Evolutionary conservation across 2,113 vertebrate genomes (phyloP), one percentile per base, ranked within the genome.

Genomic region (Hydrolagus affinis): DNA sequence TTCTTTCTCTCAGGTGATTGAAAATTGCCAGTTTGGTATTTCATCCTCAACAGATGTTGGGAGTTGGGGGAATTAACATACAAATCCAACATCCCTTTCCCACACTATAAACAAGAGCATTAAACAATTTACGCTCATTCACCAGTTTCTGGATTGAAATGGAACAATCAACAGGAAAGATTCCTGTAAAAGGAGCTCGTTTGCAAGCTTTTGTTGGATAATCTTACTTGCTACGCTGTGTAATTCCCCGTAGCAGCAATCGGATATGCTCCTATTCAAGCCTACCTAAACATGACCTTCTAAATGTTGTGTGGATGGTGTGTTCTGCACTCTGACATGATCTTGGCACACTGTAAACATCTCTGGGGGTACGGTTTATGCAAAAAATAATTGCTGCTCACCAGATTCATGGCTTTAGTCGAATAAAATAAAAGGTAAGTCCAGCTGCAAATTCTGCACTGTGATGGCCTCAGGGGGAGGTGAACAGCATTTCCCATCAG

Each of bases 41-140:
- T 56, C 28, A 2, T 12, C 0, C 21, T 6, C 19, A 77, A 59
- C 21, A 59, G 75, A 23, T 59, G 56, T 77, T 59, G 75, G 75
- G 59, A 1, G n/a, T 25, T 10, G 56, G 19, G 59, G 59, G 59
- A 6, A 77, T 77, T 59, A 23, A 57, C 21, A 77, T n/a, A 7
- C 3, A 64, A 78, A 25, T n/a, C 60, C 57, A 60, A 60, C 7
- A 80, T 25, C 12, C 23, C 76, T 64, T 80, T 62, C 60, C 76
- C 12, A 12, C 76, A 80, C 23, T 15, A 62, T 25, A 80, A 44
- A 44, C 44, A 14, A 60, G 76, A 17, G 23, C 4, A 11, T 64
- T 80, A 25, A 78, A 75, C 73, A 75, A 56, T n/a, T 75, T 11
- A 75, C 73, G 19, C 73, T 28, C 73, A 75, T 56, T 57, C 0